Base-by-base conservation (phyloP, 2,113 vertebrate genomes). In the Sylvicapra grimmia region DNA sequence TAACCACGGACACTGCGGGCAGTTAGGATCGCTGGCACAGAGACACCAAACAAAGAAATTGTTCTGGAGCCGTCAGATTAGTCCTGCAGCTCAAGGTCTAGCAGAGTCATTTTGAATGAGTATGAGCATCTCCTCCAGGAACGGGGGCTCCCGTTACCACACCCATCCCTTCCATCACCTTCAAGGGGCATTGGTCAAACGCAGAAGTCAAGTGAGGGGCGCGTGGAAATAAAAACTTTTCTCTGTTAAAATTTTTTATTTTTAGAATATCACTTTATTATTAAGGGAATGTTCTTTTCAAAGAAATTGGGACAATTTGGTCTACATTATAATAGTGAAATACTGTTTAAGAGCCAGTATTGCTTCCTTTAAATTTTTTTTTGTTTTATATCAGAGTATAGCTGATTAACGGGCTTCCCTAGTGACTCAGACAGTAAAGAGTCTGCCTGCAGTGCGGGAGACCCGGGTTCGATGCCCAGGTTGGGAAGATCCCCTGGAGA, bases 61-160 rank as follows among this genome's bases (percentile, higher is more conserved):
- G 53, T 51, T 61, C 6, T 6, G 77, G 92, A 79, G 87, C 44
- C n/a, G 6, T 88, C 89, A 96, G 92, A 49, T 92, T 68, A 96
- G 86, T 19, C 14, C 49, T 31, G 27, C 2, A 4, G 27, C 59
- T 85, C 47, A 49, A 44, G 80, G 86, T 59, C 68, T 36, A 79
- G 53, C 19, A 12, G 85, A 89, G 59, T 63, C 79, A 61, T 4
- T 7, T 4, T 8, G 23, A 72, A 19, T 18, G n/a, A 56, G 12
- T 0, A 8, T 8, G 18, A 40, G 47, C 72, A 56, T 19, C 44
- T 54, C 47, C 86, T 21, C 21, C 53, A 54, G 65, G 61, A 16
- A 44, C 0, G 2, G 56, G 36, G 47, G 47, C 6, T 36, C 44
- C 31, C 4, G 0, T n/a, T 11, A 58, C 56, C 29, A 4, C 18